A percentile compares a stretch with the other conserved stretches of the same genome.
Conservation (phyloP, 2,113 vertebrate species). For the Dasyurus viverrinus region DNA sequence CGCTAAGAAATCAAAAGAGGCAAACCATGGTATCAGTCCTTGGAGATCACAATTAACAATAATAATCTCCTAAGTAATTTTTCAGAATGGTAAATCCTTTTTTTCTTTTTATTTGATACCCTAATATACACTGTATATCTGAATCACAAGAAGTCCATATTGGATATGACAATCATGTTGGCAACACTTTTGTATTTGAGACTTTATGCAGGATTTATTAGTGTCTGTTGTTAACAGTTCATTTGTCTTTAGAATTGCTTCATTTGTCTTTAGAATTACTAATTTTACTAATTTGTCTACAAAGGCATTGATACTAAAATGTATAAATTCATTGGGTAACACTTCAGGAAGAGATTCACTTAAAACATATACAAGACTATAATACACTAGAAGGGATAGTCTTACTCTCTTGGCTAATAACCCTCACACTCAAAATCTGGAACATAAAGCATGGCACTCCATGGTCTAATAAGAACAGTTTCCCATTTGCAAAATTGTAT, state of each 20-base stretch:
- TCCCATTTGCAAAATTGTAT: background rate
- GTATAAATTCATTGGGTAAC: too few relatives aligned
- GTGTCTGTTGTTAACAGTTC: too few relatives aligned
- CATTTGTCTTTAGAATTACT: too few relatives aligned
- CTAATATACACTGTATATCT: background rate
- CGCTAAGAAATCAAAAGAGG: background rate
- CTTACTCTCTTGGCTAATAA: background rate
- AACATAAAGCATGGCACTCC: background rate
- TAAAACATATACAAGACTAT: background rate
- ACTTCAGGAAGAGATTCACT: background rate
- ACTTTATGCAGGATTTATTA: too few relatives aligned
- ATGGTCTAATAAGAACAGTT: background rate
- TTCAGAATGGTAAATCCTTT: background rate
- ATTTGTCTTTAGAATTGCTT: too few relatives aligned
- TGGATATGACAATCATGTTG: too few relatives aligned
- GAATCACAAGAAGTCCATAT: background rate
- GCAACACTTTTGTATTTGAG: too few relatives aligned
- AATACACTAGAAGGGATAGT: background rate
- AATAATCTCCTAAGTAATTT: background rate
- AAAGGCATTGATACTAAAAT: too few relatives aligned
- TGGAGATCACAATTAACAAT: background rate
- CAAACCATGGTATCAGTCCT: background rate
- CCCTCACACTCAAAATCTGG: background rate
- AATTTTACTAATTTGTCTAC: too few relatives aligned
- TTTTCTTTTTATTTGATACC: background rate